These are phyloP conservation scores for Anastatus disparis DNA, from an alignment of 1,140 invertebrate species.

Conservation along the genomic window DNA sequence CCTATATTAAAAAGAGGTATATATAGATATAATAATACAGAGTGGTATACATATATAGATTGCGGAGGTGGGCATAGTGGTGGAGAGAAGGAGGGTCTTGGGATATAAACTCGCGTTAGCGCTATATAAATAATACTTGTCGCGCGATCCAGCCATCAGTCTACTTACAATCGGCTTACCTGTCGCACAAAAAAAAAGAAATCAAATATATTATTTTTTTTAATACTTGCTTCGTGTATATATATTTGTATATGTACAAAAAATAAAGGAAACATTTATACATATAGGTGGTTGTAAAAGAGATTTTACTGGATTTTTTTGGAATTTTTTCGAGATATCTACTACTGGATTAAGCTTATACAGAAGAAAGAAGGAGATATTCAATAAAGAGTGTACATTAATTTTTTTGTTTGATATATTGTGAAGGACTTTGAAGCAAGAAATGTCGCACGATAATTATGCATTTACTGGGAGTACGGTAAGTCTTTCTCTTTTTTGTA, in stretches of 20 bases:
- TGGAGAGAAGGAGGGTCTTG: background rate
- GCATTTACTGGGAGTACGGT: conserved; percentile 62
- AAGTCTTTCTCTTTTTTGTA: conserved; percentile 41
- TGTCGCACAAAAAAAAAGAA: conserved; percentile 45
- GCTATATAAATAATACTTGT: conserved; percentile 64
- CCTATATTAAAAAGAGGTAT: too few species aligned
- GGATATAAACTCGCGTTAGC: conserved; percentile 2
- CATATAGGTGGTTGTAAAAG: too few species aligned
- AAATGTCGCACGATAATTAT: conserved; percentile 61
- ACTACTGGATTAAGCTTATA: too few species aligned
- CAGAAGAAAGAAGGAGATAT: too few species aligned
- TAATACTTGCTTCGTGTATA: conserved; percentile 23
- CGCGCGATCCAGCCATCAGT: conserved; percentile 58
- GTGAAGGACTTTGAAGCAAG: conserved; percentile 26
- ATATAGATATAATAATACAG: too few species aligned
- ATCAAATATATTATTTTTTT: background rate
- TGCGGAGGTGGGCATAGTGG: conserved; percentile 2
- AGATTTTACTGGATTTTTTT: too few species aligned
- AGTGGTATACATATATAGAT: too few species aligned
- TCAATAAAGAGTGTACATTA: too few species aligned
- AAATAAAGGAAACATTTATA: too few species aligned
- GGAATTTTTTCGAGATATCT: too few species aligned
- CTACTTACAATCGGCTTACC: conserved; percentile 60
- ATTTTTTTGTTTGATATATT: conserved; percentile 18
- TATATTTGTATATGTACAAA: too few species aligned